Conservation (phyloP, 2,113 vertebrate genomes). For the Ictalurus furcatus region DNA sequence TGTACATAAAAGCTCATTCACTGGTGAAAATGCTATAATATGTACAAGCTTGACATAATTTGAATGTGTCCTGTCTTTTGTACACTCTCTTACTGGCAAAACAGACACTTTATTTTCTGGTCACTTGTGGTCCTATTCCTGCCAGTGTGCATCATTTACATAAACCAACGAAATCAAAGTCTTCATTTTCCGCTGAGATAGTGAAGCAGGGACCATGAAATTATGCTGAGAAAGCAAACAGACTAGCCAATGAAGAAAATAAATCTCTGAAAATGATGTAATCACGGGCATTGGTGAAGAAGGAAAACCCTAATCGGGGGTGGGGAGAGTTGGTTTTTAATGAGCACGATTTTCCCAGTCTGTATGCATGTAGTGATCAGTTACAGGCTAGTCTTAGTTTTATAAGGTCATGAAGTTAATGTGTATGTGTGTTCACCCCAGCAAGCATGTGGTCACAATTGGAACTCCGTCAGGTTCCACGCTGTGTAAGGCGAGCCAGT, state of each 20-base stretch:
- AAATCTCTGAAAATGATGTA: conserved; percentile 1
- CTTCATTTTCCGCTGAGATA: conserved; percentile 28
- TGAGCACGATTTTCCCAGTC: conserved; percentile 5
- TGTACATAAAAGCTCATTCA: no score
- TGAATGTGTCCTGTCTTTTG: conserved; percentile 20
- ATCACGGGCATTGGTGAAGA: conserved; percentile 11
- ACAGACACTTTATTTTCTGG: background rate
- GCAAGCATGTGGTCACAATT: conserved; percentile 37
- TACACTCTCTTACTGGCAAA: background rate
- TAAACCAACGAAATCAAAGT: conserved; percentile 1
- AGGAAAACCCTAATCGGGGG: conserved; percentile 13
- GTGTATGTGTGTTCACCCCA: background rate
- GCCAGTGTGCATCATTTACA: background rate
- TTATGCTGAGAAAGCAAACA: conserved; percentile 17
- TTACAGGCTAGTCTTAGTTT: conserved; percentile 29
- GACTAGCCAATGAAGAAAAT: background rate
- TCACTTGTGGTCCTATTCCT: background rate
- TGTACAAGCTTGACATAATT: background rate
- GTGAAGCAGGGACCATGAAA: background rate
- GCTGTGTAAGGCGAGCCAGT: background rate
- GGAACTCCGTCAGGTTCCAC: conserved; percentile 8
- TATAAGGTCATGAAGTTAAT: background rate
- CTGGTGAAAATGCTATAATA: background rate
- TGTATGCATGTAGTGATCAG: conserved; percentile 10
- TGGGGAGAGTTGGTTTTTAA: conserved; percentile 16